Evolutionary conservation across 2,113 vertebrate genomes (phyloP).

Genomic region (Syngnathoides biaculeatus): DNA sequence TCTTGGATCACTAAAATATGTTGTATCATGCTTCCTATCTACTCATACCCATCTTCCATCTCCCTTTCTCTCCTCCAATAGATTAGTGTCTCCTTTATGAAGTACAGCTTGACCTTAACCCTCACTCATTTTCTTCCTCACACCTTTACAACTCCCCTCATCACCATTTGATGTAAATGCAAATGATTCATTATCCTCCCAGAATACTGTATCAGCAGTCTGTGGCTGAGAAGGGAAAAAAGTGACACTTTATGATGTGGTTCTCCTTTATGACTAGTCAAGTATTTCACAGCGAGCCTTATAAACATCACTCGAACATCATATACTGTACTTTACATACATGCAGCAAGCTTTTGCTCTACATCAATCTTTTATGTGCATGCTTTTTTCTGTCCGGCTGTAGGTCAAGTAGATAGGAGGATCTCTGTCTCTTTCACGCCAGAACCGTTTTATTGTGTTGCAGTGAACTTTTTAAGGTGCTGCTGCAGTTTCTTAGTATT

Average conservation of each 20-base stretch:
- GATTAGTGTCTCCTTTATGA: slow-evolving; percentile 56
- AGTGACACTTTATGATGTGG: slow-evolving; percentile 23
- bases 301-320: slow-evolving; percentile 18
- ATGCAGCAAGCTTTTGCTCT: not conserved
- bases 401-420: too few species aligned
- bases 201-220: slow-evolving; percentile 45
- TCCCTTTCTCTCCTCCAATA: slow-evolving; percentile 30
- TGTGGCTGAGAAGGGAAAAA: slow-evolving; percentile 12
- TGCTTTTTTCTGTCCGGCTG: too few species aligned
- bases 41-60: slow-evolving; percentile 18
- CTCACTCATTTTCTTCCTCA: slow-evolving; percentile 42
- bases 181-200: slow-evolving; percentile 52
- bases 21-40: slow-evolving; percentile 3
- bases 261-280: slow-evolving; percentile 35
- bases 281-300: slow-evolving; percentile 21
- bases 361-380: not conserved
- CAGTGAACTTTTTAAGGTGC: too few species aligned
- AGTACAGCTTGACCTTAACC: slow-evolving; percentile 67
- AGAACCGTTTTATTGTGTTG: too few species aligned
- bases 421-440: too few species aligned
- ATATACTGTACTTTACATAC: slow-evolving; percentile 13
- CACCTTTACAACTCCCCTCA: slow-evolving; percentile 38
- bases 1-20: not conserved
- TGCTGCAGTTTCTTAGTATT: too few species aligned
- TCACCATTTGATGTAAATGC: slow-evolving; percentile 64